phyloP scores from a whole-genome alignment of 92 coral and sea anemone genomes.

The Siderastrea radians region DNA sequence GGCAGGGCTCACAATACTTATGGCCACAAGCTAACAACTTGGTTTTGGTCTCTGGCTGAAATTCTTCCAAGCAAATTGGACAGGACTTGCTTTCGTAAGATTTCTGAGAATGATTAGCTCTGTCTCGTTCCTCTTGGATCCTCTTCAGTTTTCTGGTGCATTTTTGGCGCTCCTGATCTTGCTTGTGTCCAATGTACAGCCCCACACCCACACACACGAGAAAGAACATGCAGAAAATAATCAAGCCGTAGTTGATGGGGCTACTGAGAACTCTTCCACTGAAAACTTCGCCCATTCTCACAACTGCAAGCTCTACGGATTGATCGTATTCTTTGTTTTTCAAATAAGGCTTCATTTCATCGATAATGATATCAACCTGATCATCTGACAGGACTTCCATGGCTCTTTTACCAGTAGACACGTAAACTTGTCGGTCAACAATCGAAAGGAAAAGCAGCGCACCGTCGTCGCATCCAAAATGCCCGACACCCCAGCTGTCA shows the following conservation, averaged over 20 bases:
- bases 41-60: slow-evolving; percentile 68
- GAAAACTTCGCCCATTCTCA: slow-evolving; percentile 81
- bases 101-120: slow-evolving; percentile 65
- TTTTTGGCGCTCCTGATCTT: slow-evolving; percentile 50
- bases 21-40: slow-evolving; percentile 86
- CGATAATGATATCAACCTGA: slow-evolving; percentile 83
- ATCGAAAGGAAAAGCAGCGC: slow-evolving; percentile 72
- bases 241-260: slow-evolving; percentile 29
- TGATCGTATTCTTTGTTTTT: slow-evolving; percentile 59
- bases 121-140: slow-evolving; percentile 82
- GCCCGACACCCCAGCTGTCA: slow-evolving; percentile 86
- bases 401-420: slow-evolving; percentile 85
- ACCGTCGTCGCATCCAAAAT: slow-evolving; percentile 83
- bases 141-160: slow-evolving; percentile 74
- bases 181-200: slow-evolving; percentile 39
- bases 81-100: slow-evolving; percentile 77
- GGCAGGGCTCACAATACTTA: slow-evolving; percentile 92
- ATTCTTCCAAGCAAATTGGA: slow-evolving; percentile 91
- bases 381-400: slow-evolving; percentile 75
- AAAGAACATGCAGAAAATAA: slow-evolving; percentile 56
- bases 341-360: slow-evolving; percentile 76
- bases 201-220: slow-evolving; percentile 37
- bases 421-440: slow-evolving; percentile 78
- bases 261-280: slow-evolving; percentile 70
- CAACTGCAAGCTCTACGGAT: slow-evolving; percentile 71